Evolutionary conservation across 2,888 invertebrate species (phyloP).

Genomic region (Artemia sinica): DNA sequence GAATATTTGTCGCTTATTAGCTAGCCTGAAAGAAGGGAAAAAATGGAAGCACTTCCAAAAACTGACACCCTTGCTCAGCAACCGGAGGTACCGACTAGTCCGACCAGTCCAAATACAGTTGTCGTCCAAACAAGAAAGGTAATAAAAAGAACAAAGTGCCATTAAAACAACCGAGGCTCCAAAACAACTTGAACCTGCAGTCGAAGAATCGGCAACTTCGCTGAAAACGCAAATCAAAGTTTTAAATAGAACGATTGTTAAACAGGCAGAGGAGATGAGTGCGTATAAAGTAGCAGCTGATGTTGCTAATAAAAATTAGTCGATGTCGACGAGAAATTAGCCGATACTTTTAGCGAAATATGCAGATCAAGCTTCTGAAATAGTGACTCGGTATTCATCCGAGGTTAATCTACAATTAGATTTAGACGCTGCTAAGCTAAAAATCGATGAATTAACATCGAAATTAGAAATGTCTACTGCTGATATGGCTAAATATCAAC

Average conservation of each 20-base stretch:
- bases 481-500: background rate
- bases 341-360: background rate
- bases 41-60: too few relatives aligned
- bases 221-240: background rate
- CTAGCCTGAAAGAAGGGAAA: too few relatives aligned
- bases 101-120: background rate
- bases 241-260: background rate
- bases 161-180: background rate
- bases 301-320: background rate
- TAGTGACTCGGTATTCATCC: background rate
- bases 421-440: background rate
- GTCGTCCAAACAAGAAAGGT: background rate
- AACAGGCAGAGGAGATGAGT: background rate
- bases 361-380: background rate
- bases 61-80: too few relatives aligned
- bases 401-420: background rate
- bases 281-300: background rate
- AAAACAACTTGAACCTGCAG: background rate
- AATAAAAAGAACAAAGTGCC: conserved; percentile 1
- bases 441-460: background rate
- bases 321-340: background rate
- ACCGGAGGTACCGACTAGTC: background rate
- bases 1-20: too few relatives aligned
- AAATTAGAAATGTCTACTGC: background rate
- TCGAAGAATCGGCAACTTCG: background rate